These are phyloP conservation scores for Tiliacea aurago DNA, from an alignment of 2,888 invertebrate genomes.

Conservation along the genomic window DNA sequence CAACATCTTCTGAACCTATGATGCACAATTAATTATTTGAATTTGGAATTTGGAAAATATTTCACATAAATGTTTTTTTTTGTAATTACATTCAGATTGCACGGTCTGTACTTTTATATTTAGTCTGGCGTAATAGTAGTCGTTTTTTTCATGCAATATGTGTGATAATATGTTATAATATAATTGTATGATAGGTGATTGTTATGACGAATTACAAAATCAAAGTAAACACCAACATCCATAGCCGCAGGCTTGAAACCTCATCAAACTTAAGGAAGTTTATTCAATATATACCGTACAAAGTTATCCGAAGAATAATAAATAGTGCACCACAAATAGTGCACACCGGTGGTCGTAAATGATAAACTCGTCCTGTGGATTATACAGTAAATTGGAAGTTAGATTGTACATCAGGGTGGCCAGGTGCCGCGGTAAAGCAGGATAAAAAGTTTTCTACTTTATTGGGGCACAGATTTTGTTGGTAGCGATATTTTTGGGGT, in stretches of 20 bases:
- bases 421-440: conserved; percentile 42
- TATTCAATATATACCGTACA: conserved; percentile 51
- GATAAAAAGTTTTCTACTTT: conserved; percentile 49
- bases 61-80: too few relatives aligned
- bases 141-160: too few relatives aligned
- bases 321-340: conserved; percentile 63
- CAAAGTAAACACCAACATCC: neutral
- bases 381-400: conserved; percentile 76
- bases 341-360: conserved; percentile 74
- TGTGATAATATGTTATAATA: too few relatives aligned
- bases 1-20: too few relatives aligned
- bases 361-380: conserved; percentile 75
- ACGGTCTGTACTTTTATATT: too few relatives aligned
- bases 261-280: conserved; percentile 49
- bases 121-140: too few relatives aligned
- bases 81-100: too few relatives aligned
- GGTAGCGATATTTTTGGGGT: neutral
- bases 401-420: conserved; percentile 69
- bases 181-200: too few relatives aligned
- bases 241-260: neutral
- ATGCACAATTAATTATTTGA: too few relatives aligned
- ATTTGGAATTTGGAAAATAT: too few relatives aligned
- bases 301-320: conserved; percentile 69
- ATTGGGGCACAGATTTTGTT: conserved; percentile 30
- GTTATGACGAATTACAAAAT: neutral